phyloP scores from a whole-genome alignment of 1,140 invertebrate species.

The Campoletis sonorensis region DNA sequence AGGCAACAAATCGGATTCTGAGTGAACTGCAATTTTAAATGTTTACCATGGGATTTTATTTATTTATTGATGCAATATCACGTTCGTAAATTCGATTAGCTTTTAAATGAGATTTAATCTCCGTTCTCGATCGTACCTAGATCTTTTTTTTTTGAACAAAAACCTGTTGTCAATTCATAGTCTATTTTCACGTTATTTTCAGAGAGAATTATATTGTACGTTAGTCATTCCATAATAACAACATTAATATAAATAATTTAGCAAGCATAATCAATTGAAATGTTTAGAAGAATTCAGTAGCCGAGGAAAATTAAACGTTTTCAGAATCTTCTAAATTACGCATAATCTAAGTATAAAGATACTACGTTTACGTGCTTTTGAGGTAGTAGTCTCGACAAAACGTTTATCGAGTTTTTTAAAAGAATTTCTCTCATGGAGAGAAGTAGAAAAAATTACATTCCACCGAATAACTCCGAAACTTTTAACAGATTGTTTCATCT shows the following conservation, averaged over 20 bases:
- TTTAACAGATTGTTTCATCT: too few species aligned
- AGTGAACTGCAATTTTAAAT: too few species aligned
- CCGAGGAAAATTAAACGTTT: background rate
- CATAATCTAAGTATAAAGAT: constrained; percentile 27
- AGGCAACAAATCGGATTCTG: too few species aligned
- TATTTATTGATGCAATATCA: too few species aligned
- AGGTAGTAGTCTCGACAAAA: too few species aligned
- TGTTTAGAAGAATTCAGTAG: background rate
- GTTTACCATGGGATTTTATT: too few species aligned
- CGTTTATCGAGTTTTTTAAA: too few species aligned
- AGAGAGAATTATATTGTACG: constrained; percentile 21
- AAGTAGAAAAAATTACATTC: too few species aligned
- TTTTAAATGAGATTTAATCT: background rate
- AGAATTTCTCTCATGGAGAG: too few species aligned
- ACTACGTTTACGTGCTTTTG: background rate
- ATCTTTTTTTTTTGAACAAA: constrained; percentile 33
- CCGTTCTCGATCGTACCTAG: background rate
- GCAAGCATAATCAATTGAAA: background rate
- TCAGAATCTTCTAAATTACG: background rate
- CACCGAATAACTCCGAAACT: too few species aligned
- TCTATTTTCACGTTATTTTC: constrained; percentile 47
- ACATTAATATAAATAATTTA: constrained; percentile 31
- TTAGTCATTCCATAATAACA: constrained; percentile 39
- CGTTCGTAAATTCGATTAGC: background rate
- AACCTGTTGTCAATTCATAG: constrained; percentile 42